phyloP scores from a whole-genome alignment of 2,888 invertebrate species.

The Coronaproctus castanopsis region DNA sequence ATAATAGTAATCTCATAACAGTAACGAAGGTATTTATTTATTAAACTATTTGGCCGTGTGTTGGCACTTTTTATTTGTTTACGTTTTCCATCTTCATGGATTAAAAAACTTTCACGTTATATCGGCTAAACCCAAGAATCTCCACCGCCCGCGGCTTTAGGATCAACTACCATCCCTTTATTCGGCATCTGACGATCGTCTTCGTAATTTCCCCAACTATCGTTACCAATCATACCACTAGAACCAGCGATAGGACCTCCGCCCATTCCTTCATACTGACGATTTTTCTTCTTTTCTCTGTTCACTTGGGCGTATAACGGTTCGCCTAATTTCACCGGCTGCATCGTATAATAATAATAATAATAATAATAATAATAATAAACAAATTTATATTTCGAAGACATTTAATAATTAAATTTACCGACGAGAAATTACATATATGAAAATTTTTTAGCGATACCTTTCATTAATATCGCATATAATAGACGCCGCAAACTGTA shows the following conservation, averaged over 20 bases:
- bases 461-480: neutral
- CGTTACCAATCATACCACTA: conserved; percentile 7
- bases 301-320: conserved; percentile 45
- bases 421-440: neutral
- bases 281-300: conserved; percentile 40
- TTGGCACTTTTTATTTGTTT: too few species aligned
- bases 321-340: conserved; percentile 36
- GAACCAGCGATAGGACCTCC: conserved; percentile 5
- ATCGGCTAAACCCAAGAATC: conserved; percentile 36
- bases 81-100: too few species aligned
- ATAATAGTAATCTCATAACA: too few species aligned
- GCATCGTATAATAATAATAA: conserved; percentile 15
- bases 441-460: conserved; percentile 5
- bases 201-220: conserved; percentile 13
- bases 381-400: neutral
- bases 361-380: too few species aligned
- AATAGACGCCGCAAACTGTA: too few species aligned
- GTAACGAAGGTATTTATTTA: too few species aligned
- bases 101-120: too few species aligned
- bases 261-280: conserved; percentile 20
- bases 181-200: conserved; percentile 12
- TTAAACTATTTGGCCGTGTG: too few species aligned
- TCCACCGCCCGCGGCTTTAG: conserved; percentile 24
- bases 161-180: conserved; percentile 13
- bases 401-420: neutral